phyloP scores from a whole-genome alignment of 2,888 invertebrate species.

The Petrolisthes cinctipes region DNA sequence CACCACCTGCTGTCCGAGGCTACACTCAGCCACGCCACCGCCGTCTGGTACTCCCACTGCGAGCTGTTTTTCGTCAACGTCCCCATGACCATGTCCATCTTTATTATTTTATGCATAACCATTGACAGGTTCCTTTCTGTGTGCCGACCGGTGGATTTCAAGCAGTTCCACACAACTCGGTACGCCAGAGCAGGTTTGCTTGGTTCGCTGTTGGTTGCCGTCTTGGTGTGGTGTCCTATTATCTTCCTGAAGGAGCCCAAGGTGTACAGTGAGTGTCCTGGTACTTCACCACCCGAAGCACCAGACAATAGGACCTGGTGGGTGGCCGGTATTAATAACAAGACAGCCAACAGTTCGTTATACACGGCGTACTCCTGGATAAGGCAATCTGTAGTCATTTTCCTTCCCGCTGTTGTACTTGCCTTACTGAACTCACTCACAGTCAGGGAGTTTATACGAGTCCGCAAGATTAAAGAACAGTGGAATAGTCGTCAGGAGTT shows the following conservation, averaged over 20 bases:
- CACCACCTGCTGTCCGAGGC: conserved; percentile 40
- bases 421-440: conserved; percentile 71
- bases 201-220: conserved; percentile 69
- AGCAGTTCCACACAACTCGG: conserved; percentile 69
- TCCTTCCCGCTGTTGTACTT: conserved; percentile 71
- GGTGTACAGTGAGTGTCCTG: conserved; percentile 29
- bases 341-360: conserved; percentile 13
- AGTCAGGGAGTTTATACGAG: conserved; percentile 70
- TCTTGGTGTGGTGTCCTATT: conserved; percentile 70
- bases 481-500: neutral
- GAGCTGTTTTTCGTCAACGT: conserved; percentile 72
- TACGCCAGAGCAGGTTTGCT: conserved; percentile 69
- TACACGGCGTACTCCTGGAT: conserved; percentile 69
- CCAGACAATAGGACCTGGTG: conserved; percentile 52
- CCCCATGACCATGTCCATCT: conserved; percentile 72
- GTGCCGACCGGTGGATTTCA: conserved; percentile 70
- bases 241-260: conserved; percentile 69
- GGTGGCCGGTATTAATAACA: conserved; percentile 52
- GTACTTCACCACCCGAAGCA: conserved; percentile 14
- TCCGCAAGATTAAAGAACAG: conserved; percentile 69
- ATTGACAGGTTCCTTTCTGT: conserved; percentile 72
- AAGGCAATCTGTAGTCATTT: conserved; percentile 70
- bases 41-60: conserved; percentile 71
- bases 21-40: conserved; percentile 66
- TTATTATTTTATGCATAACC: conserved; percentile 72